Base-by-base conservation (phyloP, 2,113 vertebrate species). In the Penelope pileata region DNA sequence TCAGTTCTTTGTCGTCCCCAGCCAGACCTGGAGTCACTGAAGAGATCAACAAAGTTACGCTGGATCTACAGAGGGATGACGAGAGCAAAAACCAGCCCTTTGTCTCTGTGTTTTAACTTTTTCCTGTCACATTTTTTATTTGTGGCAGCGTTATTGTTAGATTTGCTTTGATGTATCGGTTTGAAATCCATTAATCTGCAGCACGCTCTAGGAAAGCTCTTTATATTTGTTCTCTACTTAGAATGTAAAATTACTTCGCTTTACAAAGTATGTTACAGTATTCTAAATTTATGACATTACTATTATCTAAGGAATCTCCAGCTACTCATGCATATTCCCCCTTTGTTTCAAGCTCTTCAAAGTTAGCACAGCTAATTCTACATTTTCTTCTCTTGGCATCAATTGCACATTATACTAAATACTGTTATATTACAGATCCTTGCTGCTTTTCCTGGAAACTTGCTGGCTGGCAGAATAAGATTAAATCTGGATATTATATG, bases 91-190 rank as follows among this genome's bases (percentile, higher is more conserved):
- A 64, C 5, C 45, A 70, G 62, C 66, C 43, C n/a, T 78, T 90
- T 93, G 50, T 88, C 72, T 94, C 86, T 77, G 29, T 34, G 73
- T 88, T 91, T 95, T 78, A 91, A 87, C 43, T 76, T 91, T n/a
- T 91, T 93, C 58, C 80, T 63, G 23, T 94, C 51, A 27, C 84
- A 87, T 82, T 91, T 91, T 92, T 95, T 94, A 93, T 91, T 91
- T 91, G 77, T 87, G 92, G 48, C 94, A 91, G 76, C 64, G 56
- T 91, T 96, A 94, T 90, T 96, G 90, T 90, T 94, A 83, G 56
- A 94, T 93, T 91, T 93, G 88, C 92, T 96, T 95, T 97, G 94
- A 96, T 96, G 93, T 87, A 66, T 63, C 81, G 92, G 62, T 75
- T 94, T 94, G 74, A 94, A 94, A 92, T 92, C 89, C 91, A 92